phyloP scores from a whole-genome alignment of 2,888 invertebrate genomes.

The Resseliella maxima region DNA sequence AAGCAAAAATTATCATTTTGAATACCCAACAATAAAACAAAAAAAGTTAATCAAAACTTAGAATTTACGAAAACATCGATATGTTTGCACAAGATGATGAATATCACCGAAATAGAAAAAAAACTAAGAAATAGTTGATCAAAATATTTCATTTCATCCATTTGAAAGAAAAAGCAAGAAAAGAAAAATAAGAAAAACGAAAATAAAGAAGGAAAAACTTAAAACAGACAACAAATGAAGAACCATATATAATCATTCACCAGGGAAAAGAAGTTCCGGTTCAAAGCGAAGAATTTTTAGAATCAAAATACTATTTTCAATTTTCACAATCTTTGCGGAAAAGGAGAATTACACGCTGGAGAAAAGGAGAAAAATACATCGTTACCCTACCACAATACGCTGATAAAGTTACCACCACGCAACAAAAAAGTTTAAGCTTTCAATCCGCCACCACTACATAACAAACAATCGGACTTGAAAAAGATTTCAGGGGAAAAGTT shows the following conservation, averaged over 20 bases:
- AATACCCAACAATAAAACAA: neutral
- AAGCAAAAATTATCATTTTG: neutral
- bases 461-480: neutral
- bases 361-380: neutral
- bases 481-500: neutral
- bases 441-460: neutral
- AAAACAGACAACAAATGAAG: constrained; percentile 23
- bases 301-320: constrained; percentile 14
- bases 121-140: neutral
- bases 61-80: neutral
- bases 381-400: neutral
- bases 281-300: constrained; percentile 30
- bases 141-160: neutral
- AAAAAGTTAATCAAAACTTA: neutral
- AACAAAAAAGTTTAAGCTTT: neutral
- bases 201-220: neutral
- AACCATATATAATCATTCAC: neutral
- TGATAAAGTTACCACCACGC: neutral
- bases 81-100: constrained; percentile 1
- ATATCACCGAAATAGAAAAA: neutral
- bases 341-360: neutral
- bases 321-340: constrained; percentile 8
- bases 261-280: neutral
- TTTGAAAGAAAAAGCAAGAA: neutral
- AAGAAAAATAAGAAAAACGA: neutral